Base-by-base conservation (phyloP, 1,140 invertebrate genomes). In the Vanessa tameamea region DNA sequence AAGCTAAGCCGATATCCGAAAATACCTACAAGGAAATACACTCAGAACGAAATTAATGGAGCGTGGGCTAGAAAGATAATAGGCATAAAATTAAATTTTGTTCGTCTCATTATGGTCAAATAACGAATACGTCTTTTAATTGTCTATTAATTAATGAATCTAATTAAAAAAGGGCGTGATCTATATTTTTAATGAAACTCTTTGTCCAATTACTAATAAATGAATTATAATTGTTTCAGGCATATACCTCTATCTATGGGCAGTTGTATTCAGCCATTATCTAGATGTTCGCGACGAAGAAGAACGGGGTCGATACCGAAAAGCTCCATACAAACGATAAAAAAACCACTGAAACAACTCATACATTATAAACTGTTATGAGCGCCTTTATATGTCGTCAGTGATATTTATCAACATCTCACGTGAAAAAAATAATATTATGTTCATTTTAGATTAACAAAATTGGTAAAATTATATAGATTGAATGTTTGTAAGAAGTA, bases 181-280 rank as follows among this genome's bases (percentile, higher is more conserved):
- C 26, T 31, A 9, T 43, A 43, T 43, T 37, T n/a, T 37, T 43
- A 43, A 43, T 43, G 8, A 43, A 43, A 9, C 6, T 43, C 7
- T 43, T 43, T 9, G 9, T 43, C 37, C 37, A 9, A 8, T 43
- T 43, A 43, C 6, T 51, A 14, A 51, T 51, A 51, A 48, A 16
- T 20, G 15, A 48, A 61, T 53, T 68, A 47, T 75, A 48, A 71
- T 55, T 43, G 88, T 95, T 95, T 78, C 93, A 95, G 95, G 95
- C 80, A 87, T 95, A 57, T 96, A 94, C 87, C 93, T 94, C 70
- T 97, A 95, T 93, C 94, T 96, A 86, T 97, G 96, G 96, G 93
- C 95, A 64, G 96, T 97, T 43, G 96, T 96, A 26, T 97, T 95
- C 91, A 97, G 96, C 82, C 96, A 96, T 83, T 97, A 96, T 82